Base-by-base conservation (phyloP, 2,113 vertebrate genomes). In the Egretta garzetta region DNA sequence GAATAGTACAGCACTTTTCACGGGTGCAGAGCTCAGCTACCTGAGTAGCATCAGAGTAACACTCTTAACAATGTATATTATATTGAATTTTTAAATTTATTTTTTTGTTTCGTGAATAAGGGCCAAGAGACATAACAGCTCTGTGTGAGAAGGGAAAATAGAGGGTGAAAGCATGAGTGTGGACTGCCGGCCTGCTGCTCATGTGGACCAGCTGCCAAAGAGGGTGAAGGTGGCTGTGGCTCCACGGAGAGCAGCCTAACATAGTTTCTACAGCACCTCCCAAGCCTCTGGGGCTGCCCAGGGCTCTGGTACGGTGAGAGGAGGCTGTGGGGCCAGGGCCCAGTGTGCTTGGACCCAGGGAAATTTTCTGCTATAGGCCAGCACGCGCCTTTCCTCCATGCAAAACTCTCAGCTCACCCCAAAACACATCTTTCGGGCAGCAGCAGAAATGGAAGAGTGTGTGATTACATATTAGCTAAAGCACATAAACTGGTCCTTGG, bases 241-340 rank as follows among this genome's bases (percentile, higher is more conserved):
- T 75, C 50, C 5, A 8, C 9, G 5, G 14, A 10, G 39, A 79
- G 26, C 39, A 62, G 24, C 43, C 26, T 59, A 8, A 37, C 7
- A 11, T 0, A 2, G 14, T 53, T 75, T 37, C 30, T 58, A 14
- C 9, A 37, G 32, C 20, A 32, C 2, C 5, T 86, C 27, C 63
- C 6, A 64, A 71, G 27, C 10, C 11, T 75, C 43, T 60, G 23
- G 17, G 58, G 10, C 45, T 81, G 20, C 27, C 45, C 23, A 30
- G n/a, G 19, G 19, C n/a, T 85, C 1, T 0, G 14, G 10, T 1
- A 1, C 23, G 50, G 50, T 4, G 6, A 35, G 14, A 50, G 10
- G 12, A 23, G 11, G 28, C 28, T 63, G 21, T 39, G 15, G 23
- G 17, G 13, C 5, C 11, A 35, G 23, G 8, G 9, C 14, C 32